Base-by-base conservation (phyloP, 2,113 vertebrate genomes). In the Indicator indicator region DNA sequence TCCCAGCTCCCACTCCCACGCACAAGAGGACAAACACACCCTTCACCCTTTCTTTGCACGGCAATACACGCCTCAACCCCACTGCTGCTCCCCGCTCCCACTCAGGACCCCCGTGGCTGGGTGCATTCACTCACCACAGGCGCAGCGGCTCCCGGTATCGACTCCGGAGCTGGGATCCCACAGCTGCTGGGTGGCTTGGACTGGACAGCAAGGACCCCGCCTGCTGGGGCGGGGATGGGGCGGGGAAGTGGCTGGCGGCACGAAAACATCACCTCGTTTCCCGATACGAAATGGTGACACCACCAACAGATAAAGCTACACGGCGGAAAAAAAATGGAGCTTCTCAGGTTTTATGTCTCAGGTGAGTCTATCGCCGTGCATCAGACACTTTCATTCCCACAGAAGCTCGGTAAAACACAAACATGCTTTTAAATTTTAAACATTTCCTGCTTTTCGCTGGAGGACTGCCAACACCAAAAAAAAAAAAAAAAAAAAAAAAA, bases 181-280 rank as follows among this genome's bases (percentile, higher is more conserved):
- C 18, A 7, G 19, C 5, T 1, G 3, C 5, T 9, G 9, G 40
- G 30, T 14, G 80, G 0, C 30, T 42, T 9, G 28, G 62, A 2
- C 38, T 7, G 5, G 32, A 18, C 28, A 17, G 16, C 2, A 9
- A 33, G 36, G 48, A 59, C 10, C 9, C 72, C 78, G 64, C 73
- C 92, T 59, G 44, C 40, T 13, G 54, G 38, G 30, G 15, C 42
- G 86, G 77, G 55, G 32, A 52, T 6, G 16, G 87, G 87, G 87
- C 72, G 72, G 86, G 54, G 32, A n/a, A 33, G 54, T 6, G 32
- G 28, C 63, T 2, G 74, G 40, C 58, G 58, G 38, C 86, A 8
- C 38, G 1, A 32, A 3, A 1, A 1, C 21, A 0, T 17, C 12
- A 0, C 0, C 2, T 5, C 1, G 0, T 1, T 27, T 6, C 42